Base-by-base conservation (phyloP, 2,888 invertebrate genomes). In the Mallateleia sp. region DNA sequence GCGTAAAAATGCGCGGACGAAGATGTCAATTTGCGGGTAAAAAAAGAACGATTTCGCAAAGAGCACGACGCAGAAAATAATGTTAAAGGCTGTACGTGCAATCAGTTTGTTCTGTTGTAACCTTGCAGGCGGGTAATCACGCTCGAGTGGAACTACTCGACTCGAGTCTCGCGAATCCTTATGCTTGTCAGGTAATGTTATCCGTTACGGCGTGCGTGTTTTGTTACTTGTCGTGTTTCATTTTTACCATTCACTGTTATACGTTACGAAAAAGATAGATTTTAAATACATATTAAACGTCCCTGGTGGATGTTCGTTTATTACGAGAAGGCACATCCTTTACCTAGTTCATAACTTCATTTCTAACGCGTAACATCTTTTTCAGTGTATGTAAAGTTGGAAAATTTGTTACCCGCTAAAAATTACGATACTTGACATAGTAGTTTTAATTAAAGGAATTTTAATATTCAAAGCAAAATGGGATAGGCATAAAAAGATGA, bases 181-280 rank as follows among this genome's bases (percentile, higher is more conserved):
- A 88, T 87, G 91, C 88, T 89, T 91, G 90, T 90, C 90, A 89
- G 89, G 90, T 90, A 89, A 90, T 90, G 89, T 89, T 91, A 91
- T 90, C 82, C 87, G 90, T 79, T 79, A 69, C 69, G 69, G 85
- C 84, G 81, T 78, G 86, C 84, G 85, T 86, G 88, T 88, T 90
- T 90, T 85, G 89, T 89, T 89, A 89, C 89, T 88, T 89, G 83
- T 88, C 85, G 85, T 83, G 87, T 87, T 87, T 89, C 88, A 86
- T 89, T 90, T 89, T 90, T 88, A 87, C 88, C 84, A 77, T 78
- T 71, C 83, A 81, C 81, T 85, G 81, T 85, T 83, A 69, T 82
- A 78, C 62, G 87, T 62, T 62, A 72, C 60, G 62, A 45, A 54
- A 78, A 82, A 58, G 28, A 81, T 71, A 67, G 75, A 72, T 62